Evolutionary conservation across 2,797 vertebrate genomes (phyloP).

Genomic region (Strix occidentalis): DNA sequence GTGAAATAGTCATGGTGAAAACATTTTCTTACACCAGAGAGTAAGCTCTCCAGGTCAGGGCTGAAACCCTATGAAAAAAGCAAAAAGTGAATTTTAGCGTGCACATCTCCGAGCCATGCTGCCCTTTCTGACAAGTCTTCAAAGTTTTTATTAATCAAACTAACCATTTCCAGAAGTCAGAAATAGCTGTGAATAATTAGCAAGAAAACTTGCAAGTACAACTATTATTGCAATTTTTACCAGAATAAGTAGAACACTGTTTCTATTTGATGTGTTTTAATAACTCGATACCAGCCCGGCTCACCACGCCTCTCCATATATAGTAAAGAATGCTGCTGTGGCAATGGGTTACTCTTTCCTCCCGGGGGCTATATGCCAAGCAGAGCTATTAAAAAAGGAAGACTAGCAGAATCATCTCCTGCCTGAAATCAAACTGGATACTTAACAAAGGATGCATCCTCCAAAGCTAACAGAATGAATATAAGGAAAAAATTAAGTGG

Average conservation of each 20-base stretch:
- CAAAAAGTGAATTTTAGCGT: fast-evolving
- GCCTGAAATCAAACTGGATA: neutral
- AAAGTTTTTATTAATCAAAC: neutral
- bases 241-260: neutral
- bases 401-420: neutral
- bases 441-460: neutral
- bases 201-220: neutral
- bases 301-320: slow-evolving; percentile 30
- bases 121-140: neutral
- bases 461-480: neutral
- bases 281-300: neutral
- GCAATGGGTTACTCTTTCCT: neutral
- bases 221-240: neutral
- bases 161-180: neutral
- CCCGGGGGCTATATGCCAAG: neutral
- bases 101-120: neutral
- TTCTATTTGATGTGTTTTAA: neutral
- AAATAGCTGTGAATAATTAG: neutral
- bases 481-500: neutral
- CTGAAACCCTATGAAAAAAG: neutral
- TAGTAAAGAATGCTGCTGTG: slow-evolving; percentile 47
- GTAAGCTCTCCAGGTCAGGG: neutral
- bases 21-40: neutral
- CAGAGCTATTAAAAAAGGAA: neutral
- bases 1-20: neutral